Percentiles rank a stretch among this genome's conserved stretches.
phyloP scores from a whole-genome alignment of 2,888 invertebrate genomes.

The Monopis laevigella region DNA sequence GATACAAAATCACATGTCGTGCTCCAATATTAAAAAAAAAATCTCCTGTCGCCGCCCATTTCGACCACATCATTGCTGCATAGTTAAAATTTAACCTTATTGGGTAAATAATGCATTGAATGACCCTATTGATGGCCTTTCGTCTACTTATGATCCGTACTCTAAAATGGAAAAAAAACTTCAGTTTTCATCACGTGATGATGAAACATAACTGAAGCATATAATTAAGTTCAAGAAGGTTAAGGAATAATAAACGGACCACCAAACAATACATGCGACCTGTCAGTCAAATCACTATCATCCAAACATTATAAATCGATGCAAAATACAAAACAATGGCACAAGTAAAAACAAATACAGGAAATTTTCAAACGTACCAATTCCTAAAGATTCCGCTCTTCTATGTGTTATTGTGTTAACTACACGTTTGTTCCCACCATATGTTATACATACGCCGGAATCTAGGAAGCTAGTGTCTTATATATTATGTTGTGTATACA shows the following conservation, averaged over 20 bases:
- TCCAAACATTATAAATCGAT: conserved; percentile 2
- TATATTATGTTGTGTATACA: conserved; percentile 15
- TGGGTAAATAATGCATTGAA: too few relatives aligned
- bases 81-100: too few relatives aligned
- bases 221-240: too few relatives aligned
- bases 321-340: conserved; percentile 35
- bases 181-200: too few relatives aligned
- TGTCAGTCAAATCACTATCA: conserved; percentile 5
- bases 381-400: conserved; percentile 21
- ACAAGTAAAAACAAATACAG: conserved; percentile 36
- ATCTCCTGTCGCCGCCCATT: too few relatives aligned
- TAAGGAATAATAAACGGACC: neutral
- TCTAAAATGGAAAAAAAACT: too few relatives aligned
- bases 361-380: conserved; percentile 32
- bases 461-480: conserved; percentile 17
- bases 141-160: too few relatives aligned
- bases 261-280: conserved; percentile 6
- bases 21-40: too few relatives aligned
- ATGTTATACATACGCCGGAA: conserved; percentile 9
- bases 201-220: too few relatives aligned
- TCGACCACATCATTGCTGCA: too few relatives aligned
- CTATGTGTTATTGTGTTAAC: conserved; percentile 5
- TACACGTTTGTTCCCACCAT: conserved; percentile 14
- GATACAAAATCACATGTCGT: too few relatives aligned
- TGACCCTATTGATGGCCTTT: too few relatives aligned